phyloP scores from a whole-genome alignment of 2,888 invertebrate species.

The Apoda limacodes region DNA sequence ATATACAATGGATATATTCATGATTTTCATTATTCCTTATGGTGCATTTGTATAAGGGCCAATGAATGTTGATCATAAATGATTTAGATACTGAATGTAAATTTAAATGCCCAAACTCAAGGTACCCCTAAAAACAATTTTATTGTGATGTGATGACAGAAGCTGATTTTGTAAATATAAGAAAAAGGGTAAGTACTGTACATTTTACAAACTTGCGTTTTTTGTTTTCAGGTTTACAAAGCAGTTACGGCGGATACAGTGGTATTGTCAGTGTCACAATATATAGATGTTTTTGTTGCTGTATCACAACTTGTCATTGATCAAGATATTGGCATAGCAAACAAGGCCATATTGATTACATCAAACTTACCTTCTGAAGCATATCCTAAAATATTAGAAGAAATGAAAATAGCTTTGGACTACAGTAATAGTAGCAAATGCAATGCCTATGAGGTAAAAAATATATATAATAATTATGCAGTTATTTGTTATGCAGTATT shows the following conservation, averaged over 20 bases:
- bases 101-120: too few relatives aligned
- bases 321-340: conserved; percentile 70
- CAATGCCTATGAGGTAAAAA: conserved; percentile 75
- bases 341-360: conserved; percentile 69
- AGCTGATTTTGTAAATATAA: too few relatives aligned
- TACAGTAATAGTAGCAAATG: conserved; percentile 72
- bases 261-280: conserved; percentile 48
- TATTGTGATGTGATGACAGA: too few relatives aligned
- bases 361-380: conserved; percentile 60
- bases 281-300: conserved; percentile 65
- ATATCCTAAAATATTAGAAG: conserved; percentile 63
- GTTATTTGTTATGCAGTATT: too few relatives aligned
- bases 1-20: too few relatives aligned
- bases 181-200: too few relatives aligned
- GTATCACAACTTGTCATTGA: conserved; percentile 71
- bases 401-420: conserved; percentile 68
- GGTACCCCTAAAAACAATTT: too few relatives aligned
- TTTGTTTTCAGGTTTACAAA: conserved; percentile 43
- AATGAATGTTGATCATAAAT: too few relatives aligned
- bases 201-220: too few relatives aligned
- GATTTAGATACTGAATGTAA: too few relatives aligned
- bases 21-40: too few relatives aligned
- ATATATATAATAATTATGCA: conserved; percentile 3
- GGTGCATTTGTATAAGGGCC: too few relatives aligned
- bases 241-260: conserved; percentile 31